Evolutionary conservation across 2,113 vertebrate genomes (phyloP).

Genomic region (Nymphicus hollandicus): DNA sequence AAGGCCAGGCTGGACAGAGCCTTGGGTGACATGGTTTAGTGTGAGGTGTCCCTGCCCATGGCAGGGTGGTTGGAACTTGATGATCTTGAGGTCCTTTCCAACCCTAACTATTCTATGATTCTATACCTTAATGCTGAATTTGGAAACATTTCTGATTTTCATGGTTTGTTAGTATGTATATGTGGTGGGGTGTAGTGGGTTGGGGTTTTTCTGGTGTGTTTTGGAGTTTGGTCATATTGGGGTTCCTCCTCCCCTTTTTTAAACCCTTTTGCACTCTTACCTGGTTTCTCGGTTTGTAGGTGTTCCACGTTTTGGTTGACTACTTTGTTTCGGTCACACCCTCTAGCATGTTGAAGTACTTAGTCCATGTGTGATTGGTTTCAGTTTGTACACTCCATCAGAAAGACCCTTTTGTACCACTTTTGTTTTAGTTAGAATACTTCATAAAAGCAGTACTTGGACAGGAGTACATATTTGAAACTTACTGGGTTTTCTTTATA

Average conservation of each 20-base stretch:
- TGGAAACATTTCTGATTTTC: neutral
- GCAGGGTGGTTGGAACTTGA: too few relatives aligned
- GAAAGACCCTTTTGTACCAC: neutral
- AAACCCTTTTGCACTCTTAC: neutral
- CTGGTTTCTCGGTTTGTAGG: neutral
- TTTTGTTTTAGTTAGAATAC: neutral
- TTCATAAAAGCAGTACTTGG: neutral
- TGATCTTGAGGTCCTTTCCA: too few relatives aligned
- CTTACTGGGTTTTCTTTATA: neutral
- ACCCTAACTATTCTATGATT: too few relatives aligned
- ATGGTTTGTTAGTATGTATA: fast-evolving
- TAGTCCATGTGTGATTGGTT: neutral
- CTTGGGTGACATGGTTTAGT: too few relatives aligned
- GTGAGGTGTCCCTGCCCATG: too few relatives aligned
- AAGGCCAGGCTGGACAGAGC: too few relatives aligned
- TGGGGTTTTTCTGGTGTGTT: neutral
- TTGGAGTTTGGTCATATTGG: neutral
- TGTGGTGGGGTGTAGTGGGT: neutral
- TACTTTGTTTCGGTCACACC: neutral
- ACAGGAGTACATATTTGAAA: neutral
- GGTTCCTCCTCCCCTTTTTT: neutral
- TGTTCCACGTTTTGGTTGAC: neutral
- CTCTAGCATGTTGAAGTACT: neutral
- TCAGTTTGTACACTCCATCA: neutral
- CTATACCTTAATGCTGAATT: neutral